A percentile compares a stretch with the other conserved stretches of the same genome.
phyloP scores from a whole-genome alignment of 2,113 vertebrate genomes.

The Sialia sialis region DNA sequence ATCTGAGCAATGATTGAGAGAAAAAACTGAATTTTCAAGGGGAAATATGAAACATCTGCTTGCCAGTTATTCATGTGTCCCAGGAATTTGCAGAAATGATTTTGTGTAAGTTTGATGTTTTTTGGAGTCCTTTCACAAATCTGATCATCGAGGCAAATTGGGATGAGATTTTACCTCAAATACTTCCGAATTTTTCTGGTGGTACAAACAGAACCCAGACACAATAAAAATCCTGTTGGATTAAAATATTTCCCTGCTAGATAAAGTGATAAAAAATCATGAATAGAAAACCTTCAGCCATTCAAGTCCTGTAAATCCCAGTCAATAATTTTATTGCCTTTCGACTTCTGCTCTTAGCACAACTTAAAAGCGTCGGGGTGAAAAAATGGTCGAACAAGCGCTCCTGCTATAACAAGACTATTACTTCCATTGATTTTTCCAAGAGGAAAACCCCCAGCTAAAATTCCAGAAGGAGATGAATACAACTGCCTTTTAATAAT shows the following conservation, averaged over 20 bases:
- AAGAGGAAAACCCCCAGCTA: constrained; percentile 55
- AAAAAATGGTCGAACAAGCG: constrained; percentile 57
- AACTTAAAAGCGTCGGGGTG: constrained; percentile 41
- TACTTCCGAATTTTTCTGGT: accelerated
- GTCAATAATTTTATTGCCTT: constrained; percentile 27
- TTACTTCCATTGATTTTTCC: constrained; percentile 77
- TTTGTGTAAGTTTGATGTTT: neutral
- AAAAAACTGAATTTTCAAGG: neutral
- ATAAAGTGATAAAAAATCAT: neutral
- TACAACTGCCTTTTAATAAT: constrained; percentile 78
- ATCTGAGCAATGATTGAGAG: neutral
- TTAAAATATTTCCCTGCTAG: neutral
- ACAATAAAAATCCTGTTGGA: neutral
- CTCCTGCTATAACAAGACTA: constrained; percentile 52
- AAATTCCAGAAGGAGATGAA: constrained; percentile 76
- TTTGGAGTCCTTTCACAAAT: neutral
- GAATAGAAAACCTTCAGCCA: neutral
- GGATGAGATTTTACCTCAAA: neutral
- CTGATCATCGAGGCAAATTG: neutral
- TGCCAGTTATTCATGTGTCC: neutral
- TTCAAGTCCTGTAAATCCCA: neutral
- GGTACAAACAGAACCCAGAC: neutral
- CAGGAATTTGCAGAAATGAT: neutral
- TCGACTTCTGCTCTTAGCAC: constrained; percentile 25
- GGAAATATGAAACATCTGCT: neutral